These are phyloP conservation scores for Tetragonula carbonaria DNA, from an alignment of 2,888 invertebrate genomes.

Conservation along the genomic window DNA sequence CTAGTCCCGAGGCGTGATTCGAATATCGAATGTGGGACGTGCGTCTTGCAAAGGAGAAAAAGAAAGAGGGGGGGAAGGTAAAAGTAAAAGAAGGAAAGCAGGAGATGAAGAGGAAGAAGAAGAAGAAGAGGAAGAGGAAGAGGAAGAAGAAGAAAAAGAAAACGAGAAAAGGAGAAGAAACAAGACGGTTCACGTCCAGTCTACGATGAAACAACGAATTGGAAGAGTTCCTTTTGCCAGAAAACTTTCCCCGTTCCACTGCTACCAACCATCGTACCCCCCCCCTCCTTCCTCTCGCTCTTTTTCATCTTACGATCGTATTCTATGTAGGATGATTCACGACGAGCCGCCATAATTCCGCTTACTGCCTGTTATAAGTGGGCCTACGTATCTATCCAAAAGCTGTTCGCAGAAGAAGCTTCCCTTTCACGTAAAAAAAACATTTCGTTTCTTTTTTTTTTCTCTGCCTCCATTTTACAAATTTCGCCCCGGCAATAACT, in stretches of 20 bases:
- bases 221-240: slow-evolving; percentile 4
- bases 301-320: slow-evolving; percentile 18
- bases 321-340: slow-evolving; percentile 34
- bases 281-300: background rate
- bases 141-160: background rate
- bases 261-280: background rate
- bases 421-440: background rate
- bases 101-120: background rate
- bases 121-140: background rate
- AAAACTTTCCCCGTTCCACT: slow-evolving; percentile 12
- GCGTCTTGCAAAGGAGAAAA: background rate
- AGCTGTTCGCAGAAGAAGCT: slow-evolving; percentile 21
- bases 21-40: slow-evolving; percentile 45
- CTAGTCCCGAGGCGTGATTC: slow-evolving; percentile 58
- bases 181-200: background rate
- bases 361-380: slow-evolving; percentile 16
- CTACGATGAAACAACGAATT: slow-evolving; percentile 31
- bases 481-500: background rate
- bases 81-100: no score
- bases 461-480: background rate
- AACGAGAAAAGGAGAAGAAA: background rate
- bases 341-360: slow-evolving; percentile 18
- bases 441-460: background rate
- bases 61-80: background rate
- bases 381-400: slow-evolving; percentile 30